A percentile compares a stretch with the other conserved stretches of the same genome.
These are phyloP conservation scores for Pelosia muscerda DNA, from an alignment of 2,888 invertebrate genomes.

Conservation along the genomic window DNA sequence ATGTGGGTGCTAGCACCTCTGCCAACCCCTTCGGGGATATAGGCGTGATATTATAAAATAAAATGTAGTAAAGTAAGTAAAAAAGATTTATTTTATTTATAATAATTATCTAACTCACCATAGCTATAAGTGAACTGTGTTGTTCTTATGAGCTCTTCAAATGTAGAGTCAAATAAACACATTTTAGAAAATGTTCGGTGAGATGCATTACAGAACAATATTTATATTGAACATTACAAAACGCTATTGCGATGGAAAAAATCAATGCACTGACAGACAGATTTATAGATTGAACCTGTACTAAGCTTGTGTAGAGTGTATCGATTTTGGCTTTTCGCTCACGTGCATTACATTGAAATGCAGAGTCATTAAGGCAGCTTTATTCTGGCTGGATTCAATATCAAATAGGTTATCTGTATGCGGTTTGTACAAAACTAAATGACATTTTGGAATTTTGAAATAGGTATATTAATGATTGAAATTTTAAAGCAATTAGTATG, in stretches of 20 bases:
- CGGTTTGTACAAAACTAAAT: not conserved
- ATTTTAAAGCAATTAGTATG: too few species aligned
- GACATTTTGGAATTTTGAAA: not conserved
- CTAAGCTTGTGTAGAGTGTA: conserved; percentile 14
- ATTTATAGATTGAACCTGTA: conserved; percentile 5
- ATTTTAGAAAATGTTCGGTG: not conserved
- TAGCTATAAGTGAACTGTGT: too few species aligned
- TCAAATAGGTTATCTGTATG: not conserved
- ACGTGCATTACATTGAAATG: conserved; percentile 12
- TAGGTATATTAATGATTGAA: too few species aligned
- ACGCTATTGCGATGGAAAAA: not conserved
- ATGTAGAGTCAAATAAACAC: too few species aligned
- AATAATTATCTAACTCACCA: too few species aligned
- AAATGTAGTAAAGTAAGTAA: too few species aligned
- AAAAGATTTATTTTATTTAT: too few species aligned
- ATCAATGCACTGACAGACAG: conserved; percentile 3
- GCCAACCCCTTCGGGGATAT: too few species aligned
- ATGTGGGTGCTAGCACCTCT: too few species aligned
- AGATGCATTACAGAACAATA: not conserved
- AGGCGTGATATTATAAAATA: too few species aligned
- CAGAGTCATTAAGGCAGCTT: not conserved
- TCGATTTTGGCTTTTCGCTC: conserved; percentile 16
- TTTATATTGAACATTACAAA: not conserved
- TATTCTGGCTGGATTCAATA: not conserved
- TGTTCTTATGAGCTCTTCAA: too few species aligned